Percentiles rank a stretch among this genome's conserved stretches.
Evolutionary conservation across 2,113 vertebrate genomes (phyloP).

Genomic region (Nicator chloris): DNA sequence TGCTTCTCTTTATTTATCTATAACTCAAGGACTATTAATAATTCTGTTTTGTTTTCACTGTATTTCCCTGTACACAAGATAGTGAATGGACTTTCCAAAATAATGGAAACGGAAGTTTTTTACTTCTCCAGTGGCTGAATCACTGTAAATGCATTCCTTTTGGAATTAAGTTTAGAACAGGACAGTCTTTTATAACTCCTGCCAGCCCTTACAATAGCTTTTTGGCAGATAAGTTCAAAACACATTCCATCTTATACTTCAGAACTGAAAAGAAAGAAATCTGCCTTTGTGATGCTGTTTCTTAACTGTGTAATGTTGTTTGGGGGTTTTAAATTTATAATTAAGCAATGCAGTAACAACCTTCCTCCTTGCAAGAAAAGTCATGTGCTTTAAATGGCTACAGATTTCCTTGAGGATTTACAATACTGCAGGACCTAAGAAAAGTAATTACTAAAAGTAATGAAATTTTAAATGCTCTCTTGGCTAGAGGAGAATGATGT

Average conservation of each 20-base stretch:
- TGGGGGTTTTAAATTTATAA: neutral
- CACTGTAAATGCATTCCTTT: neutral
- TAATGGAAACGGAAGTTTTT: neutral
- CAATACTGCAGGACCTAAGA: neutral
- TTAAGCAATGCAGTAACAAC: neutral
- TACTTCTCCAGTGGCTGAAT: neutral
- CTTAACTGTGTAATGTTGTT: neutral
- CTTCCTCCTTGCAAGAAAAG: neutral
- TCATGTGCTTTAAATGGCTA: neutral
- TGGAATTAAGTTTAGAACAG: conserved; percentile 10
- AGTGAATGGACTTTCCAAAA: neutral
- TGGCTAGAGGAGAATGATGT: neutral
- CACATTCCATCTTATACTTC: neutral
- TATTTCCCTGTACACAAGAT: neutral
- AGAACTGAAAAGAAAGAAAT: neutral
- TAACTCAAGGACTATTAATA: neutral
- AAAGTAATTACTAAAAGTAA: neutral
- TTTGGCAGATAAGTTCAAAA: neutral
- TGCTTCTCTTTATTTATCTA: neutral
- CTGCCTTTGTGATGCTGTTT: neutral
- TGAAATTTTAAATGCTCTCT: neutral
- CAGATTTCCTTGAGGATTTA: neutral
- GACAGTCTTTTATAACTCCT: conserved; percentile 5
- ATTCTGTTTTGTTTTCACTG: neutral
- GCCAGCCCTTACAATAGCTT: neutral